Conservation (phyloP, 2,113 vertebrate species). For the Conger conger region DNA sequence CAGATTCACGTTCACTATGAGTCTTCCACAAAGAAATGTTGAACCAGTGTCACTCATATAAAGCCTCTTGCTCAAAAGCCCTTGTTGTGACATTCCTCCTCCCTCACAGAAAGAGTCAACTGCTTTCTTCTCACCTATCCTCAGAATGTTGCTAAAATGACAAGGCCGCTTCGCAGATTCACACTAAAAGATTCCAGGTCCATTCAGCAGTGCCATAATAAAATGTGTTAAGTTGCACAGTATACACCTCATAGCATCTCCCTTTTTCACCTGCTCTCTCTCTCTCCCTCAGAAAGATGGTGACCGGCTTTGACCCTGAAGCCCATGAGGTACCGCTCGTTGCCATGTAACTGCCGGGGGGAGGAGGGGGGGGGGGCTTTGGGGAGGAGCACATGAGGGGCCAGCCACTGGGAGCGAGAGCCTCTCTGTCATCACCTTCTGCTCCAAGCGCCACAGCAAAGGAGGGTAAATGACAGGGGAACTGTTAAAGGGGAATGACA, state of each 20-base stretch:
- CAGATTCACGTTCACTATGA: background rate
- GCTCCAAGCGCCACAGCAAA: conserved; percentile 63
- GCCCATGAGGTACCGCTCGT: conserved; percentile 65
- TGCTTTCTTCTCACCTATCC: no score
- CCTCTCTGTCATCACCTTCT: conserved; percentile 69
- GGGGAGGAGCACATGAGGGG: conserved; percentile 23
- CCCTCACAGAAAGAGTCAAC: background rate
- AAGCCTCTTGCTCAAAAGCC: background rate
- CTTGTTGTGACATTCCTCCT: background rate
- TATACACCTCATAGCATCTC: background rate
- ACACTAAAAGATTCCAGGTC: no score
- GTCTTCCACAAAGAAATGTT: background rate
- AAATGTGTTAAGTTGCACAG: background rate
- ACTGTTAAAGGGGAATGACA: background rate
- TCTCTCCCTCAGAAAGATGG: conserved; percentile 64
- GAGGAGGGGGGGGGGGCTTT: conserved; percentile 44
- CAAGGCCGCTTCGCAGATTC: no score
- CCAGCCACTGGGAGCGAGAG: conserved; percentile 58
- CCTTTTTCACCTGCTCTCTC: background rate
- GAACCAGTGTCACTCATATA: background rate
- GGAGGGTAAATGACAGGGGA: conserved; percentile 56
- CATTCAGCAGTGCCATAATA: no score
- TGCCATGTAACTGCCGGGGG: conserved; percentile 61
- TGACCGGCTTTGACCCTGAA: conserved; percentile 72
- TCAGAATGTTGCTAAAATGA: no score